Base-by-base conservation (phyloP, 1,140 invertebrate genomes). In the Frieseomelitta varia region DNA sequence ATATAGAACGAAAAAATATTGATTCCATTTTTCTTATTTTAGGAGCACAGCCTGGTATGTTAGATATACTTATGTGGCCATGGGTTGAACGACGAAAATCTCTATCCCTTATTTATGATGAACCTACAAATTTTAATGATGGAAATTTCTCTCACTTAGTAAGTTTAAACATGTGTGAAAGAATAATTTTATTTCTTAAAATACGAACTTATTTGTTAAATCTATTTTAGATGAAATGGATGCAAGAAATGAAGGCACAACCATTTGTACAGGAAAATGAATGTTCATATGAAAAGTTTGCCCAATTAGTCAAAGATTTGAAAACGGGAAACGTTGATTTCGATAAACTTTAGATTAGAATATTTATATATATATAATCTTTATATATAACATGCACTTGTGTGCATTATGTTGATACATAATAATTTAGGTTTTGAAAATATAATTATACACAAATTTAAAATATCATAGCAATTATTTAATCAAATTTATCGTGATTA, bases 51-150 rank as follows among this genome's bases (percentile, higher is more conserved):
- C 89, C 90, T 56, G 90, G 90, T 74, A 91, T 93, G 58, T 27
- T 93, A 24, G 93, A 93, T 56, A 78, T 93, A 79, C 21, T 92
- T 21, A 93, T 93, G 87, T 93, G 93, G 93, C 93, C 93, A 4
- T 93, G 93, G 92, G 91, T 93, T 53, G 92, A 94, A 76, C 79
- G 92, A 68, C 89, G 91, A 30, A 94, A 93, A 72, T 82, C 91
- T 68, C 78, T 94, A n/a, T 85, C 92, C 74, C 21, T 94, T 58
- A 81, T 93, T 78, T 87, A 85, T 14, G 79, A 85, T 24, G 69
- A 85, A 34, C 65, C 86, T 30, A 69, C 76, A 6, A 79, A 73
- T 81, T 73, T 89, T n/a, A 79, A 87, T 21, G 81, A 85, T 34
- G 81, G 79, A 17, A 87, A 74, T 55, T 91, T 86, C 24, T 74